Percentiles rank a stretch among this genome's conserved stretches.
Evolutionary conservation across 2,797 vertebrate species (phyloP).

Genomic region (Alca torda): DNA sequence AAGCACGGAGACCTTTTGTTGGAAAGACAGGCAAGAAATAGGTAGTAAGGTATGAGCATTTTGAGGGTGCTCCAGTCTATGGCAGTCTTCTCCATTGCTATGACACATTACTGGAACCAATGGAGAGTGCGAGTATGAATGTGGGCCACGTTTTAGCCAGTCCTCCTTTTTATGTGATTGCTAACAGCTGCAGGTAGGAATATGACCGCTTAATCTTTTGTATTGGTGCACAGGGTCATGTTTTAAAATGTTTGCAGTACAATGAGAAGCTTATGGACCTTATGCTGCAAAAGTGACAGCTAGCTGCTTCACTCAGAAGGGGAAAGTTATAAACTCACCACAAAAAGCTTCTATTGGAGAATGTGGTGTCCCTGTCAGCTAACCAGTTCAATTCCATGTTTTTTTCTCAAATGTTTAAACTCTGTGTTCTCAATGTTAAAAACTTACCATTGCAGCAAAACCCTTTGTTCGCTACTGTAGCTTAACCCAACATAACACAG

Average conservation of each 20-base stretch:
- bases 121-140: background rate
- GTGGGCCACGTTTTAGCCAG: background rate
- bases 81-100: background rate
- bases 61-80: background rate
- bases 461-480: background rate
- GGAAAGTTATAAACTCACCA: background rate
- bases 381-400: background rate
- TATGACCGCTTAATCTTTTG: background rate
- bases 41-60: background rate
- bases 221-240: accelerated
- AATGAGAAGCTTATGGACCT: background rate
- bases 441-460: background rate
- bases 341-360: background rate
- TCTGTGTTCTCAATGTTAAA: background rate
- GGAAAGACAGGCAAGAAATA: background rate
- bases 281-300: background rate
- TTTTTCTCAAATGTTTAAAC: background rate
- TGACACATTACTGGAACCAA: background rate
- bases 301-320: background rate
- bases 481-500: background rate
- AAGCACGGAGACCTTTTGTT: background rate
- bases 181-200: background rate
- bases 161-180: background rate
- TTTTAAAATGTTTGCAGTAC: background rate
- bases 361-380: background rate